Percentiles rank a stretch among this genome's conserved stretches.
These are phyloP conservation scores for Catonia carolina DNA, from an alignment of 2,888 invertebrate species.

Conservation along the genomic window DNA sequence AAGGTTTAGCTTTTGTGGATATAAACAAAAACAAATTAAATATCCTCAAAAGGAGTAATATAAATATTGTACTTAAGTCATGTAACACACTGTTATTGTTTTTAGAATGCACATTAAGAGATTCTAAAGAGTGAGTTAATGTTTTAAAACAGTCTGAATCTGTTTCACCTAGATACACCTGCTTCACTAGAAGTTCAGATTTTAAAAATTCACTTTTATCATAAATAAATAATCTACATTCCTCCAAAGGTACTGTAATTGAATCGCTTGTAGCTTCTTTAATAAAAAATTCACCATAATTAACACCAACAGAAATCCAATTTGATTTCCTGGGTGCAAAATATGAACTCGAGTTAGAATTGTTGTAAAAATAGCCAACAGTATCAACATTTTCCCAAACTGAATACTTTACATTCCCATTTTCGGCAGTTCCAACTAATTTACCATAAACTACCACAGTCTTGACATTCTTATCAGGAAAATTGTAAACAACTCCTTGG, in stretches of 20 bases:
- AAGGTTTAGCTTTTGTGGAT: conserved; percentile 35
- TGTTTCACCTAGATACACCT: neutral
- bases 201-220: conserved; percentile 17
- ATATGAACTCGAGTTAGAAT: neutral
- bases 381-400: neutral
- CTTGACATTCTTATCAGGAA: neutral
- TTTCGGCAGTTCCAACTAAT: neutral
- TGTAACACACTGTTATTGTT: neutral
- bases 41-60: conserved; percentile 1
- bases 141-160: conserved; percentile 22
- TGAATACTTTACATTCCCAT: neutral
- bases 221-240: conserved; percentile 24
- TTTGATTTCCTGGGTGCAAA: neutral
- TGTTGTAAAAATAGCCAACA: neutral
- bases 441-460: neutral
- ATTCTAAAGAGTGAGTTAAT: conserved; percentile 20
- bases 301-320: neutral
- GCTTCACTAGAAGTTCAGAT: conserved; percentile 24
- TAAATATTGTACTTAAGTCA: no score
- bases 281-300: neutral
- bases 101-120: neutral
- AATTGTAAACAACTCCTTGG: neutral
- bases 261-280: conserved; percentile 7
- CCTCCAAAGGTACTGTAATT: neutral
- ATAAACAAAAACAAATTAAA: neutral